Conservation (phyloP, 2,888 invertebrate genomes). For the Phortica magna region DNA sequence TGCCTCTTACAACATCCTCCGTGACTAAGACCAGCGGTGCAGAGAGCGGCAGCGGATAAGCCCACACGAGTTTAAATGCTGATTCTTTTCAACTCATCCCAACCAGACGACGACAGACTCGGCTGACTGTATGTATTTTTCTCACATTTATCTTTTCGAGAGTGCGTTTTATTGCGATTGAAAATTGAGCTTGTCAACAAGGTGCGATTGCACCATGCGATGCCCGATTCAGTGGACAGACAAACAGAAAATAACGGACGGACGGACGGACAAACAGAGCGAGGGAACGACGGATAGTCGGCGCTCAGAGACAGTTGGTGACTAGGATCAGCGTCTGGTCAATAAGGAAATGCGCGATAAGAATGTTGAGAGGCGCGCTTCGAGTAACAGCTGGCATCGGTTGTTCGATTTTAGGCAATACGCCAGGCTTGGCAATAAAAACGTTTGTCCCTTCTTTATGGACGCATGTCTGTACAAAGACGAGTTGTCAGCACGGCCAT, state of each 20-base stretch:
- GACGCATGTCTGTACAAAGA: slow-evolving; percentile 41
- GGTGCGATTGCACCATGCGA: slow-evolving; percentile 44
- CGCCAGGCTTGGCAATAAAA: slow-evolving; percentile 72
- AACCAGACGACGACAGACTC: slow-evolving; percentile 12
- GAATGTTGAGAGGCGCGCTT: background rate
- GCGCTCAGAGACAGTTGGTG: slow-evolving; percentile 3
- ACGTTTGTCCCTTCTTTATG: slow-evolving; percentile 69
- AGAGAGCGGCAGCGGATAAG: slow-evolving; percentile 54
- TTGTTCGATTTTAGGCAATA: slow-evolving; percentile 57
- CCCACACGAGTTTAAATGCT: slow-evolving; percentile 67
- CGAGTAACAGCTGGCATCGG: slow-evolving; percentile 57
- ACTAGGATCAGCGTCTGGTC: slow-evolving; percentile 38
- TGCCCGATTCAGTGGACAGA: slow-evolving; percentile 55
- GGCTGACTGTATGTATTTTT: slow-evolving; percentile 63
- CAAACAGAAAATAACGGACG: slow-evolving; percentile 45
- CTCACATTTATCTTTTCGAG: slow-evolving; percentile 72
- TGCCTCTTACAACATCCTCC: slow-evolving; percentile 30
- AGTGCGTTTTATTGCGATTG: slow-evolving; percentile 73
- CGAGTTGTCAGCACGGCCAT: too few species aligned
- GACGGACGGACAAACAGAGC: background rate
- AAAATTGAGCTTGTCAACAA: slow-evolving; percentile 72
- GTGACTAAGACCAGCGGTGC: background rate
- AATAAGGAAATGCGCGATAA: slow-evolving; percentile 31
- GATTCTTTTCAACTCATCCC: slow-evolving; percentile 40
- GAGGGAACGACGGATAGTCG: background rate